Conservation (phyloP, 2,888 invertebrate species). For the Mycogona germanica region DNA sequence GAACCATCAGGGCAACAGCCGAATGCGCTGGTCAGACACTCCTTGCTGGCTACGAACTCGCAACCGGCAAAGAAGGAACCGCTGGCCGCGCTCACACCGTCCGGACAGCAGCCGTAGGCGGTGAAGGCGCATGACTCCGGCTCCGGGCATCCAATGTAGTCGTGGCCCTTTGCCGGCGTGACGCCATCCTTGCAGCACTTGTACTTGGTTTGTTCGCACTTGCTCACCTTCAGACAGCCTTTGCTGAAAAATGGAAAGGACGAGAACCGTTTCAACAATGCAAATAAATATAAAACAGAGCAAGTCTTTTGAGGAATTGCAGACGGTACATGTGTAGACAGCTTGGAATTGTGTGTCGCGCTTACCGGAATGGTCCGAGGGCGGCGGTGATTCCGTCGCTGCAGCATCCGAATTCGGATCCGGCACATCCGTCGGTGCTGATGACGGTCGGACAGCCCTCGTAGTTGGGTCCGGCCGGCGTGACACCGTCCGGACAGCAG, state of each 20-base stretch:
- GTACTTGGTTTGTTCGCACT: slow-evolving; percentile 63
- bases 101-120: slow-evolving; percentile 64
- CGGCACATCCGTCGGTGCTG: slow-evolving; percentile 45
- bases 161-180: slow-evolving; percentile 63
- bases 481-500: slow-evolving; percentile 29
- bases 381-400: slow-evolving; percentile 62
- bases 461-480: slow-evolving; percentile 32
- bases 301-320: not conserved
- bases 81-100: slow-evolving; percentile 60
- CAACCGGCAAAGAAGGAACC: slow-evolving; percentile 80
- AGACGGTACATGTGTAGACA: not conserved
- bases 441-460: slow-evolving; percentile 59
- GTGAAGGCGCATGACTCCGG: slow-evolving; percentile 42
- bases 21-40: slow-evolving; percentile 36
- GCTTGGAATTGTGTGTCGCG: slow-evolving; percentile 17
- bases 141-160: slow-evolving; percentile 67
- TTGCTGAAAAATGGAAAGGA: slow-evolving; percentile 12
- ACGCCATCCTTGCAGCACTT: slow-evolving; percentile 78
- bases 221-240: slow-evolving; percentile 69
- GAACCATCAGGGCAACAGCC: slow-evolving; percentile 46
- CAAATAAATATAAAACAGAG: not conserved
- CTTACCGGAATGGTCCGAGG: slow-evolving; percentile 33
- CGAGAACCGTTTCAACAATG: not conserved
- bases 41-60: slow-evolving; percentile 29
- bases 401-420: slow-evolving; percentile 78